Percentiles rank a stretch among this genome's conserved stretches.
phyloP scores from a whole-genome alignment of 2,888 invertebrate genomes.

The Lasius platythorax region DNA sequence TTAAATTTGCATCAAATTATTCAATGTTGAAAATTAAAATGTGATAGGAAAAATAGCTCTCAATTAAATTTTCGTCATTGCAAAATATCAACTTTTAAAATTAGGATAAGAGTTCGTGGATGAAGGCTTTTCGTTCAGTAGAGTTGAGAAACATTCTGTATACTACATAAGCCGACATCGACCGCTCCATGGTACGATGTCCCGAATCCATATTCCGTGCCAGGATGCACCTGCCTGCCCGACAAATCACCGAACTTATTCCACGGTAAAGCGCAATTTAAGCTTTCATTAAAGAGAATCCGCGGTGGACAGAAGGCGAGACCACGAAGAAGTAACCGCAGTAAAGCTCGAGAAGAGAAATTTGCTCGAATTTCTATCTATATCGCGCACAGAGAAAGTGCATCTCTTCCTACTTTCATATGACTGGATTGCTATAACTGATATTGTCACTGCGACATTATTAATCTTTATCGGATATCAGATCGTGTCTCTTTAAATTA shows the following conservation, averaged over 20 bases:
- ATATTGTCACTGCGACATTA: slow-evolving; percentile 42
- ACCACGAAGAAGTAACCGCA: slow-evolving; percentile 61
- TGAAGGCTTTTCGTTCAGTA: not conserved
- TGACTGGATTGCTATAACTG: slow-evolving; percentile 23
- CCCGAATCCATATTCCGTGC: slow-evolving; percentile 79
- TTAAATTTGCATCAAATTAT: not conserved
- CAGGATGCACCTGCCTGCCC: slow-evolving; percentile 78
- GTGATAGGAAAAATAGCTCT: not conserved
- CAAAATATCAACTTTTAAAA: not conserved
- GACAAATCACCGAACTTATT: slow-evolving; percentile 73
- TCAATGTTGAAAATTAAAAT: not conserved
- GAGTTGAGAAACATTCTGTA: slow-evolving; percentile 32
- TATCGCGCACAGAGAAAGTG: slow-evolving; percentile 70
- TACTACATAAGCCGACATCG: slow-evolving; percentile 64
- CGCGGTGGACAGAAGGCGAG: slow-evolving; percentile 52
- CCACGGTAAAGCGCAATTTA: slow-evolving; percentile 59
- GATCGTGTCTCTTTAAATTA: not conserved
- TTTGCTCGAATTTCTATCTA: slow-evolving; percentile 74
- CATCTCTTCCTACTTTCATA: slow-evolving; percentile 43
- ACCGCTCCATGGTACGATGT: slow-evolving; percentile 64
- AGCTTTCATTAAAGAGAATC: slow-evolving; percentile 65
- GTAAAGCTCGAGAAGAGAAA: slow-evolving; percentile 67
- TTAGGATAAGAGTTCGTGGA: not conserved
- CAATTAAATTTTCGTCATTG: not conserved
- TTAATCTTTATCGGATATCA: slow-evolving; percentile 20